Evolutionary conservation across 2,113 vertebrate genomes (phyloP).

Genomic region (Callipepla squamata): DNA sequence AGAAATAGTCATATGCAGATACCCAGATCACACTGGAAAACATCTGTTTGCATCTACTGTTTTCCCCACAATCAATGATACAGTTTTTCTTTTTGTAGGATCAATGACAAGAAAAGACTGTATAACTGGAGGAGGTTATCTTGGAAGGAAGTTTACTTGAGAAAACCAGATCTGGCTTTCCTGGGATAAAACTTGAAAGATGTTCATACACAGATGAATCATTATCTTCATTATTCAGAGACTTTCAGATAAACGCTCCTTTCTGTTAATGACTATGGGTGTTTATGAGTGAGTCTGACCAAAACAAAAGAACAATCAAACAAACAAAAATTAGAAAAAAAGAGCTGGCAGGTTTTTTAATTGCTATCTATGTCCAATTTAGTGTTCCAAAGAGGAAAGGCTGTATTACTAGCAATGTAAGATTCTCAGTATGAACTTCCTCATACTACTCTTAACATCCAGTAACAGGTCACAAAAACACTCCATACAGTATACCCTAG

Average conservation of each 20-base stretch:
- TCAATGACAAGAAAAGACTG: background rate
- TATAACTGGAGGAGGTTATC: background rate
- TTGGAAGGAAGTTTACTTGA: background rate
- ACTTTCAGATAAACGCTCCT: background rate
- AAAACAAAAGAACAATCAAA: background rate
- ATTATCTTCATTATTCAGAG: background rate
- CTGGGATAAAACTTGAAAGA: background rate
- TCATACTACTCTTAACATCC: background rate
- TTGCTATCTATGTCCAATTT: background rate
- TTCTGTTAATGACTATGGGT: background rate
- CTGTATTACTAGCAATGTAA: too few relatives aligned
- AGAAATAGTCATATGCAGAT: background rate
- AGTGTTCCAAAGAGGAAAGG: background rate
- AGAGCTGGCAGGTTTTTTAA: background rate
- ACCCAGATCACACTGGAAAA: background rate
- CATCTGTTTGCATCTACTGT: background rate
- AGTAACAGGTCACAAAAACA: background rate
- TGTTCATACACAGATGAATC: background rate
- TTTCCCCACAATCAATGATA: background rate
- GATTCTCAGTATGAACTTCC: background rate
- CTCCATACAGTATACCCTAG: background rate
- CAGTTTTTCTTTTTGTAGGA: background rate
- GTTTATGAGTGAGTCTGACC: background rate
- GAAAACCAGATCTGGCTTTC: background rate
- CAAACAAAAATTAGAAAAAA: background rate